A percentile compares a stretch with the other conserved stretches of the same genome.
Evolutionary conservation across 2,113 vertebrate genomes (phyloP).

Genomic region (Pelmatolapia mariae): DNA sequence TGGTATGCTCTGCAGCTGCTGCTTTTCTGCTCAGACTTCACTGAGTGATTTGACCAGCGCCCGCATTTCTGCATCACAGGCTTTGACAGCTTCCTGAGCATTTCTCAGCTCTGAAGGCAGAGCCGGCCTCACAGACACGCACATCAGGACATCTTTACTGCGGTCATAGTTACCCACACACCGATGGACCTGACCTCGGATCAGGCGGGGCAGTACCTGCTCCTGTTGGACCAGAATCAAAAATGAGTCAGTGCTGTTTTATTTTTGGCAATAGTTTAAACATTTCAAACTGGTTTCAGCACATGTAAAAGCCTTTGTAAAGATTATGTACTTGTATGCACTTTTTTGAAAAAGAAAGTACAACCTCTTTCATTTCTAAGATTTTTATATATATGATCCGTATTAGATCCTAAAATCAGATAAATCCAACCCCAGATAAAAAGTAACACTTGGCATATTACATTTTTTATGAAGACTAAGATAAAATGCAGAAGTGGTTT

Average conservation of each 20-base stretch:
- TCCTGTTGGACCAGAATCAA: slow-evolving; percentile 71
- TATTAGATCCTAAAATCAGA: not conserved
- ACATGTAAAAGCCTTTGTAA: not conserved
- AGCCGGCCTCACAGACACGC: slow-evolving; percentile 84
- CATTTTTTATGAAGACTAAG: not conserved
- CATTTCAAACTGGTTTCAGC: not conserved
- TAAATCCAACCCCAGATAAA: not conserved
- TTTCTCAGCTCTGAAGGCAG: slow-evolving; percentile 81
- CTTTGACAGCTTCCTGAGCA: slow-evolving; percentile 79
- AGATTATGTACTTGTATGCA: not conserved
- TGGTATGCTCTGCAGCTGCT: not conserved
- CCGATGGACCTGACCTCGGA: slow-evolving; percentile 87
- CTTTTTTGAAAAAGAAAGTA: not conserved
- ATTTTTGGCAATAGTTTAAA: not conserved
- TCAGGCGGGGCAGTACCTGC: slow-evolving; percentile 85
- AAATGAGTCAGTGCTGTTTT: not conserved
- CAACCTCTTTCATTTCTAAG: not conserved
- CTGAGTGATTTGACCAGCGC: slow-evolving; percentile 67
- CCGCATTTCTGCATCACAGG: slow-evolving; percentile 80
- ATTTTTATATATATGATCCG: not conserved
- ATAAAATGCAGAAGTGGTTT: not conserved
- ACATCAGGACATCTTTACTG: slow-evolving; percentile 79
- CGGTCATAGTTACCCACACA: slow-evolving; percentile 88
- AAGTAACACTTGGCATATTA: not conserved
- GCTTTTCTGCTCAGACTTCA: slow-evolving; percentile 72